phyloP scores from a whole-genome alignment of 2,888 invertebrate species.

The Ophion ellenae region DNA sequence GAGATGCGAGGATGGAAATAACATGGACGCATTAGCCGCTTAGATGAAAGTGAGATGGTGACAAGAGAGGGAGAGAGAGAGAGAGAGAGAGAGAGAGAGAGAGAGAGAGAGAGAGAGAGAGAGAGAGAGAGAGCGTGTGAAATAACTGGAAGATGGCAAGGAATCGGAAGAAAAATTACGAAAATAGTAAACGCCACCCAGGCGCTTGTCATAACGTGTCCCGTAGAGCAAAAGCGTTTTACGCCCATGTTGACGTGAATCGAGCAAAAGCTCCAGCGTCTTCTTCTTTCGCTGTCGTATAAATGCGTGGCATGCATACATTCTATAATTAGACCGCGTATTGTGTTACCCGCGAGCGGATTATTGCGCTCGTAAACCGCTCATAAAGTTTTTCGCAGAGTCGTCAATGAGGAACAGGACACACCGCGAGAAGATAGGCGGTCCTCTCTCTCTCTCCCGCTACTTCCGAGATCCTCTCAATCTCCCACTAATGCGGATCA shows the following conservation, averaged over 20 bases:
- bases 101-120: too few species aligned
- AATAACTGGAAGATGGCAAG: constrained; percentile 60
- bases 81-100: too few species aligned
- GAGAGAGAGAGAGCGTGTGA: constrained; percentile 38
- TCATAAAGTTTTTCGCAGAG: constrained; percentile 76
- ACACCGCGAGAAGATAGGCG: constrained; percentile 6
- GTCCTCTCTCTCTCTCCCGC: background rate
- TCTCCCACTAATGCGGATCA: background rate
- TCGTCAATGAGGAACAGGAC: constrained; percentile 53
- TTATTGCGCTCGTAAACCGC: constrained; percentile 79
- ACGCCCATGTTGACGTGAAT: constrained; percentile 77
- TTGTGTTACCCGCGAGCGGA: constrained; percentile 81
- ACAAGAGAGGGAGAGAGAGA: background rate
- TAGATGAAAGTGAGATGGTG: constrained; percentile 77
- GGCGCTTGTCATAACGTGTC: constrained; percentile 69
- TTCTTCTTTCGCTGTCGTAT: constrained; percentile 59
- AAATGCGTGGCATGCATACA: constrained; percentile 45
- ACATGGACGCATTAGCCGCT: constrained; percentile 81
- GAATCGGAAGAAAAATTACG: constrained; percentile 71
- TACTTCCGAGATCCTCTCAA: background rate
- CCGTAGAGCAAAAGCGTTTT: constrained; percentile 71
- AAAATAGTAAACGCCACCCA: constrained; percentile 81
- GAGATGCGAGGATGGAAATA: constrained; percentile 80
- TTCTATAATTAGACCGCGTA: constrained; percentile 82
- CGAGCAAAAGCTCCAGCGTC: constrained; percentile 63